Percentiles rank a stretch among this genome's conserved stretches.
Evolutionary conservation across 1,140 invertebrate species (phyloP).

Genomic region (Platyscapa corneri): DNA sequence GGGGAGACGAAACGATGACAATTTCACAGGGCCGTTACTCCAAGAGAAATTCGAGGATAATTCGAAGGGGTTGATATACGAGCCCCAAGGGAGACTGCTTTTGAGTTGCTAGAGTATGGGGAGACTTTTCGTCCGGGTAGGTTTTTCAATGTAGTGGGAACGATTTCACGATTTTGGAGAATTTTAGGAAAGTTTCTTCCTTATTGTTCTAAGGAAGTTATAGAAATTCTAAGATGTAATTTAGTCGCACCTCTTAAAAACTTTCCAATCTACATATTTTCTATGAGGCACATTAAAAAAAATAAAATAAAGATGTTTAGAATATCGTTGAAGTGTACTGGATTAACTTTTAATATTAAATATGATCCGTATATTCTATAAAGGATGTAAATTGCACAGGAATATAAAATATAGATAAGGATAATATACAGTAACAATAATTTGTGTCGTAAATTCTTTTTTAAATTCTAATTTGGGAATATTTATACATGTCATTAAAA

Average conservation of each 20-base stretch:
- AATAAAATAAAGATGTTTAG: too few relatives aligned
- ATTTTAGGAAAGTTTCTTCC: neutral
- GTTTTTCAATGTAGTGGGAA: neutral
- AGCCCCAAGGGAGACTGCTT: neutral
- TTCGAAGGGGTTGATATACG: constrained; percentile 21
- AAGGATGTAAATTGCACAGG: too few relatives aligned
- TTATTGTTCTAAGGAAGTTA: neutral
- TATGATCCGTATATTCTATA: too few relatives aligned
- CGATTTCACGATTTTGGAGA: neutral
- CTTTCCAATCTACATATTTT: too few relatives aligned
- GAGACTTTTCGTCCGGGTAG: neutral
- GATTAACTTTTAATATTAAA: too few relatives aligned
- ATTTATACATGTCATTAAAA: too few relatives aligned
- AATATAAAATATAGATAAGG: too few relatives aligned
- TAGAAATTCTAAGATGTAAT: neutral
- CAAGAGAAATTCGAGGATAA: constrained; percentile 31
- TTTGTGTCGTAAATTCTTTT: too few relatives aligned
- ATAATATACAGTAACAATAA: too few relatives aligned
- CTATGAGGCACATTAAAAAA: too few relatives aligned
- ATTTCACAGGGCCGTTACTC: constrained; percentile 28
- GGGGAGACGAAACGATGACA: constrained; percentile 14
- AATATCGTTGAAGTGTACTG: too few relatives aligned
- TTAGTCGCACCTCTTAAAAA: neutral
- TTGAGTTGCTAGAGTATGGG: neutral
- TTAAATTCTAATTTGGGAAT: too few relatives aligned